phyloP scores from a whole-genome alignment of 1,140 invertebrate species.

The Zaprionus davidi region DNA sequence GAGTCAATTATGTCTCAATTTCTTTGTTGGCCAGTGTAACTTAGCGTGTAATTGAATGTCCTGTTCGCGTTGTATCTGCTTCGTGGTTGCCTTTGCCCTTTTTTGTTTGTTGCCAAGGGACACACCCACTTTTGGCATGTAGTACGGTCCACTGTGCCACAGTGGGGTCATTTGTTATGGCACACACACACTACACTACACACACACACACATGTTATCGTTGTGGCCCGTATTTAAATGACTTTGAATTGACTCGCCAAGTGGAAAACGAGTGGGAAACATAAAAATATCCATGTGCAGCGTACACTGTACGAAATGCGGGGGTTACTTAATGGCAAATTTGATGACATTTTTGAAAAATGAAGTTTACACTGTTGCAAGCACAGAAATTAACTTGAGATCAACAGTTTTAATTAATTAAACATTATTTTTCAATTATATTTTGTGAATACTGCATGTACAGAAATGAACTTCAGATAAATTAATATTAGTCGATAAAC shows the following conservation, averaged over 20 bases:
- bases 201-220: conserved; percentile 1
- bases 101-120: conserved; percentile 19
- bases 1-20: background rate
- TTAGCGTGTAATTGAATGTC: conserved; percentile 43
- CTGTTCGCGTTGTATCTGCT: conserved; percentile 21
- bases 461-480: no score
- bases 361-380: background rate
- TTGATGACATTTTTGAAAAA: background rate
- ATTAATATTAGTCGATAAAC: no score
- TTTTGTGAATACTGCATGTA: no score
- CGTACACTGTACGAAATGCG: background rate
- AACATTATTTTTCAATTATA: no score
- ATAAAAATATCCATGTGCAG: conserved; percentile 20
- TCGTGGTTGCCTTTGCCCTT: background rate
- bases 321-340: background rate
- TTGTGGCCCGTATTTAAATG: conserved; percentile 37
- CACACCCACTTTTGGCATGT: conserved; percentile 40
- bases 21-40: background rate
- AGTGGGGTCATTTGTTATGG: conserved; percentile 29
- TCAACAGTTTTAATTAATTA: no score
- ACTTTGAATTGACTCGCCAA: conserved; percentile 42
- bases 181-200: no score
- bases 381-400: no score
- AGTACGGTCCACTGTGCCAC: background rate
- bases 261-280: conserved; percentile 23